A percentile compares a stretch with the other conserved stretches of the same genome.
These are phyloP conservation scores for Hydractinia symbiolongicarpus DNA, from an alignment of 30 jellyfish, hydroid and myxozoan genomes.

Conservation along the genomic window DNA sequence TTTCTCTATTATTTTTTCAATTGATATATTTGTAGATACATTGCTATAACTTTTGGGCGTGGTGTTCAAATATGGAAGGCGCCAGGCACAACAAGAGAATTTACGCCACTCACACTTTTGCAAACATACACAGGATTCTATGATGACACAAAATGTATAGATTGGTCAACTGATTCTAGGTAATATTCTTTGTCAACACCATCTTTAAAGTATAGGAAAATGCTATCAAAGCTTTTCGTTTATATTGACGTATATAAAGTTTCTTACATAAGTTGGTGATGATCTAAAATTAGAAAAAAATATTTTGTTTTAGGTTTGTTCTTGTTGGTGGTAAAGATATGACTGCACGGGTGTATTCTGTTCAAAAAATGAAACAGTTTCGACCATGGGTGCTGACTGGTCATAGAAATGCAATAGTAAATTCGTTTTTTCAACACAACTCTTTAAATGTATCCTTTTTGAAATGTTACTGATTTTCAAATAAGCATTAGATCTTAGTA, in stretches of 20 bases:
- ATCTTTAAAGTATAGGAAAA: too few relatives aligned
- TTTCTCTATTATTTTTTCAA: neutral
- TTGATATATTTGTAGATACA: constrained; percentile 37
- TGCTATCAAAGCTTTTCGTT: too few relatives aligned
- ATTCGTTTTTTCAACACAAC: constrained; percentile 57
- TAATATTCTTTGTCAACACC: neutral
- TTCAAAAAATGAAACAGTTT: constrained; percentile 59
- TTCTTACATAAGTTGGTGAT: neutral
- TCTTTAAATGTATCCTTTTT: constrained; percentile 76
- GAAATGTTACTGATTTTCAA: neutral
- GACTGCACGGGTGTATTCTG: constrained; percentile 75
- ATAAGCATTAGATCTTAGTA: too few relatives aligned
- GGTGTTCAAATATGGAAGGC: constrained; percentile 88
- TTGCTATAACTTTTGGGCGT: constrained; percentile 77
- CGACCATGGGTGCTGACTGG: constrained; percentile 61
- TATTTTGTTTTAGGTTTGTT: constrained; percentile 39
- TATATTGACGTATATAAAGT: too few relatives aligned
- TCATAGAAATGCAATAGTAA: constrained; percentile 62
- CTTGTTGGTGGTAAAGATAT: constrained; percentile 81
- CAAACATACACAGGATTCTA: constrained; percentile 67
- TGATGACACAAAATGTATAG: constrained; percentile 74
- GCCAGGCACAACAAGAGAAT: constrained; percentile 72
- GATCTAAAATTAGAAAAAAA: too few relatives aligned
- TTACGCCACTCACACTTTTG: constrained; percentile 52
- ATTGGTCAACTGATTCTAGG: constrained; percentile 98